Conservation (phyloP, 2,888 invertebrate species). For the Alloplasta piceator region DNA sequence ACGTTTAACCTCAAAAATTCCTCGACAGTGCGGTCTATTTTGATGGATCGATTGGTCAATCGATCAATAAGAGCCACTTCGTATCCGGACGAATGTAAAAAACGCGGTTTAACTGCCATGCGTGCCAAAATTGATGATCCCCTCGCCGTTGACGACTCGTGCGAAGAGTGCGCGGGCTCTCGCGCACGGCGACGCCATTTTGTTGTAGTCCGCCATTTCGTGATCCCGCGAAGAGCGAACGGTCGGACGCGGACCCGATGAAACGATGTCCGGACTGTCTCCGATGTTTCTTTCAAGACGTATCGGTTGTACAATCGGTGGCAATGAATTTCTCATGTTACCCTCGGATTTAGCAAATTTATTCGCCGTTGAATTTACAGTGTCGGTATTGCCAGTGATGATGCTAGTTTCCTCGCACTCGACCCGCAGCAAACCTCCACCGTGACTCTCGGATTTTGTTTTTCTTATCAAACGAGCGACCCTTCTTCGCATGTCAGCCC, state of each 20-base stretch:
- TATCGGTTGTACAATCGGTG: slow-evolving; percentile 67
- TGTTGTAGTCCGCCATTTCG: slow-evolving; percentile 42
- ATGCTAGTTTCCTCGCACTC: slow-evolving; percentile 57
- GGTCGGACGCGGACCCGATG: slow-evolving; percentile 47
- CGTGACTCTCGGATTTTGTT: slow-evolving; percentile 79
- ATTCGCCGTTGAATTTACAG: slow-evolving; percentile 50
- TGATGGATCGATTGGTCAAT: too few species aligned
- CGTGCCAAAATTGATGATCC: slow-evolving; percentile 68
- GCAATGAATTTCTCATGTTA: slow-evolving; percentile 67
- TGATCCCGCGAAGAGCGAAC: slow-evolving; percentile 1
- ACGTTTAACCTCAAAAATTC: too few species aligned
- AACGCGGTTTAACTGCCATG: slow-evolving; percentile 58
- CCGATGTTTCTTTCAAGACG: slow-evolving; percentile 76
- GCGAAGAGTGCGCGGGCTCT: slow-evolving; percentile 79
- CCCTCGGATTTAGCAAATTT: slow-evolving; percentile 77
- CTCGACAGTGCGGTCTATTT: too few species aligned
- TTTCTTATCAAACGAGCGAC: slow-evolving; percentile 77
- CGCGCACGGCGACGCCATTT: slow-evolving; percentile 68
- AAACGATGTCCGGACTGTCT: slow-evolving; percentile 68
- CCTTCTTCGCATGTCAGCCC: slow-evolving; percentile 71
- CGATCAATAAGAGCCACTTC: too few species aligned
- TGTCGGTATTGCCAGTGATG: slow-evolving; percentile 38
- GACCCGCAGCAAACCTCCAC: slow-evolving; percentile 63
- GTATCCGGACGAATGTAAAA: background rate
- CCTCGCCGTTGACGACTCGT: slow-evolving; percentile 75